These are phyloP conservation scores for Capitulum mitella DNA, from an alignment of 2,888 invertebrate genomes.

Conservation along the genomic window DNA sequence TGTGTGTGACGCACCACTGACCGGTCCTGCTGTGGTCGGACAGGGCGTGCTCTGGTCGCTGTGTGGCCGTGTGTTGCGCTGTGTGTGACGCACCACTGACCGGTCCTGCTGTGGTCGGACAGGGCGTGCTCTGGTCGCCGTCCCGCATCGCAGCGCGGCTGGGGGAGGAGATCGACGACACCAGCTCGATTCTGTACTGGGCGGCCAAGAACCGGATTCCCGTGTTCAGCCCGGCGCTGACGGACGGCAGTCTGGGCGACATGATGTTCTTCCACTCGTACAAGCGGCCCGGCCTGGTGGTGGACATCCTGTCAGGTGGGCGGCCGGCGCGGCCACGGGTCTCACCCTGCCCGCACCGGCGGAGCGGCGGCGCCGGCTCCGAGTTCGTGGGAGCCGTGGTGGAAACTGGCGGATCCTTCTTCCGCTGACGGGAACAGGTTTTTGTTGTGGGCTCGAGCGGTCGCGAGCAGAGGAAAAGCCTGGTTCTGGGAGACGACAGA, in stretches of 20 bases:
- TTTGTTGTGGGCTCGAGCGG: too few species aligned
- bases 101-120: constrained; percentile 21
- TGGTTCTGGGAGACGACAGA: too few species aligned
- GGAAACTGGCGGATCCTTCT: too few species aligned
- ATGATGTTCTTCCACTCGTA: constrained; percentile 99
- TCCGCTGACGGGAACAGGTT: too few species aligned
- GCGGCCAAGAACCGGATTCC: constrained; percentile 94
- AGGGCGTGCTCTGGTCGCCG: constrained; percentile 78
- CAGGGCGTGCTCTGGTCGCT: constrained; percentile 78
- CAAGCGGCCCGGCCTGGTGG: constrained; percentile 71
- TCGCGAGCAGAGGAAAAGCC: too few species aligned
- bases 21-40: neutral
- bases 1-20: too few species aligned
- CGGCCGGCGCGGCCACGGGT: too few species aligned
- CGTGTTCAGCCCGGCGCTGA: constrained; percentile 93
- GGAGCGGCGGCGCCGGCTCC: too few species aligned
- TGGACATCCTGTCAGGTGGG: constrained; percentile 81
- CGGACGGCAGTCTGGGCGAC: constrained; percentile 94
- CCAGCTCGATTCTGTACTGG: constrained; percentile 93
- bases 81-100: too few species aligned
- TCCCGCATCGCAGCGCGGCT: constrained; percentile 74
- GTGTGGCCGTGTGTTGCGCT: too few species aligned
- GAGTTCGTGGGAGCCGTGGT: too few species aligned
- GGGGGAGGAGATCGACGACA: constrained; percentile 82
- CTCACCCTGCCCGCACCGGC: too few species aligned